These are phyloP conservation scores for Anastrepha obliqua DNA, from an alignment of 1,140 invertebrate species.

Conservation along the genomic window DNA sequence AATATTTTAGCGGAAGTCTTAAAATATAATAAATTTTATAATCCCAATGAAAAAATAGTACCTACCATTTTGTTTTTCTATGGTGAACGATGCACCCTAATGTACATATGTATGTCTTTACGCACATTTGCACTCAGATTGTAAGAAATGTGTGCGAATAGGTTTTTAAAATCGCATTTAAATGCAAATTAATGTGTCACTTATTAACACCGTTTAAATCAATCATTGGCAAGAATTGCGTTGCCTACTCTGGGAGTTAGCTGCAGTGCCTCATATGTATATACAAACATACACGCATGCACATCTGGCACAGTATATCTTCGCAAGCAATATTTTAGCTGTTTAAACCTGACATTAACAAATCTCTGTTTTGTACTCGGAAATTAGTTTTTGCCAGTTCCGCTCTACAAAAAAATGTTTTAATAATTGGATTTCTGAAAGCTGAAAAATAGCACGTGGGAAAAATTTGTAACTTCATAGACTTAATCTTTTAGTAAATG, in stretches of 20 bases:
- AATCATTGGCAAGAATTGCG: slow-evolving; percentile 57
- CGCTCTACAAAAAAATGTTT: neutral
- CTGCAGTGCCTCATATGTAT: neutral
- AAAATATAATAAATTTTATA: too few species aligned
- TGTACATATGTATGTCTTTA: neutral
- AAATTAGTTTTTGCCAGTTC: neutral
- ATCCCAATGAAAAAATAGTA: too few species aligned
- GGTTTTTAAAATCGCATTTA: slow-evolving; percentile 58
- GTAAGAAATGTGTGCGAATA: neutral
- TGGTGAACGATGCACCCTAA: too few species aligned
- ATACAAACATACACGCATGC: neutral
- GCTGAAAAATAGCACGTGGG: too few species aligned
- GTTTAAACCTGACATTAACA: slow-evolving; percentile 17
- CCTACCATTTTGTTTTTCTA: too few species aligned
- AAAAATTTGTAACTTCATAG: too few species aligned
- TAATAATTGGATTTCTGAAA: neutral
- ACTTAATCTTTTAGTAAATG: too few species aligned
- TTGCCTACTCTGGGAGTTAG: neutral
- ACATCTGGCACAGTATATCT: neutral
- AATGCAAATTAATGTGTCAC: slow-evolving; percentile 69
- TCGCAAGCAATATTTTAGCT: neutral
- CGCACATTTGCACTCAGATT: neutral
- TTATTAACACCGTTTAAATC: slow-evolving; percentile 62
- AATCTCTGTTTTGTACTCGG: neutral
- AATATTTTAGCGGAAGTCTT: too few species aligned